Evolutionary conservation across 2,888 invertebrate genomes (phyloP).

Genomic region (Junonia oenone): DNA sequence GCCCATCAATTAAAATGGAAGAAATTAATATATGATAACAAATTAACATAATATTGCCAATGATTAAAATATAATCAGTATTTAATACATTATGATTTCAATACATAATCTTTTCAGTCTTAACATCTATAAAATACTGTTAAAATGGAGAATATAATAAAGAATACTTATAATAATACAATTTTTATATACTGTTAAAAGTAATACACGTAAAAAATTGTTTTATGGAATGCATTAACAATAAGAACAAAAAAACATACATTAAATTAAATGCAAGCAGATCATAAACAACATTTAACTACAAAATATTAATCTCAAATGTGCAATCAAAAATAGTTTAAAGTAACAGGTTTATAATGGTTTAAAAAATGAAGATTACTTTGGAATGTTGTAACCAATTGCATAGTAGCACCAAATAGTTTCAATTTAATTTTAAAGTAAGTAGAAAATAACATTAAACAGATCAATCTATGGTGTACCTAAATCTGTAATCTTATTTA

Average conservation of each 20-base stretch:
- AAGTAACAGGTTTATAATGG: neutral
- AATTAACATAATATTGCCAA: constrained; percentile 59
- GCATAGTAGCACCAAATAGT: constrained; percentile 12
- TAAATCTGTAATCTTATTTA: neutral
- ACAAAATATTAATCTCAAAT: constrained; percentile 21
- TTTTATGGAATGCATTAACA: constrained; percentile 57
- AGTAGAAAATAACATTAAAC: neutral
- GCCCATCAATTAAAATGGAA: constrained; percentile 33
- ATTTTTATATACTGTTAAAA: constrained; percentile 48
- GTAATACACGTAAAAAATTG: constrained; percentile 44
- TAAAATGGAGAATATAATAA: constrained; percentile 46
- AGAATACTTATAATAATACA: constrained; percentile 22
- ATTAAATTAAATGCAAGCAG: constrained; percentile 39
- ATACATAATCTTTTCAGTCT: constrained; percentile 73
- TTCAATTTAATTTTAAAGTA: constrained; percentile 3
- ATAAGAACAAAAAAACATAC: constrained; percentile 30
- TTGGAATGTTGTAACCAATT: constrained; percentile 26
- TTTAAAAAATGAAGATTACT: neutral
- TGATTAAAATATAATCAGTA: constrained; percentile 52
- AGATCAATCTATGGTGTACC: neutral
- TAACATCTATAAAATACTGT: constrained; percentile 74
- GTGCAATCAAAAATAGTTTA: neutral
- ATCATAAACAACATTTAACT: constrained; percentile 22
- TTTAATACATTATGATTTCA: constrained; percentile 69
- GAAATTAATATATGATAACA: constrained; percentile 46